These are phyloP conservation scores for Rhineura floridana DNA, from an alignment of 2,113 vertebrate genomes.

Conservation along the genomic window DNA sequence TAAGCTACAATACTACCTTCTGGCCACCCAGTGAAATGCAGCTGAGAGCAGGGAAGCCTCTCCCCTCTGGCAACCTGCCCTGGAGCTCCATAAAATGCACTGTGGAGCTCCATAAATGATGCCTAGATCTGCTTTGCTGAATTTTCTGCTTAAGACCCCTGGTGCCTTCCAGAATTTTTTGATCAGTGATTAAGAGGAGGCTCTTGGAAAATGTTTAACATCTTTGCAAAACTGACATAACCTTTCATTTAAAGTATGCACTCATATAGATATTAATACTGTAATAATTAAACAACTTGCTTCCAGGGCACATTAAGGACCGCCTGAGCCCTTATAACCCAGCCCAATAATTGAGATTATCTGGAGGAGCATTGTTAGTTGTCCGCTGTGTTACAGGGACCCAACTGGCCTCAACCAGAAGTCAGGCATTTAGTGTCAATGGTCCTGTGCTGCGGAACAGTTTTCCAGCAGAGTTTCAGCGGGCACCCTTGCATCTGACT, in stretches of 20 bases:
- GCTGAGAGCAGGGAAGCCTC: neutral
- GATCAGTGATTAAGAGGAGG: neutral
- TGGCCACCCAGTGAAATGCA: neutral
- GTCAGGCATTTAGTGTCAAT: too few species aligned
- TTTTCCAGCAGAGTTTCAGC: too few species aligned
- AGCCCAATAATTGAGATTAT: too few species aligned
- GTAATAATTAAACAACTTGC: too few species aligned
- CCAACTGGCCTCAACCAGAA: too few species aligned
- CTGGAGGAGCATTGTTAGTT: too few species aligned
- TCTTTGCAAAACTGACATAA: neutral
- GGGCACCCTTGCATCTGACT: too few species aligned
- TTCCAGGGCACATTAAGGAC: too few species aligned
- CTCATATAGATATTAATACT: conserved; percentile 22
- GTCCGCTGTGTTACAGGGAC: too few species aligned
- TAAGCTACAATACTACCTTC: neutral
- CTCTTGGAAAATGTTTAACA: conserved; percentile 4
- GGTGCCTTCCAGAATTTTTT: neutral
- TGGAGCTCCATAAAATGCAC: neutral
- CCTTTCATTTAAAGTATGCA: conserved; percentile 49
- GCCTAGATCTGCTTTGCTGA: neutral
- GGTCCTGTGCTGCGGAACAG: too few species aligned
- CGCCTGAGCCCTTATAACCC: too few species aligned
- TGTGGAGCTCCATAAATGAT: too few species aligned
- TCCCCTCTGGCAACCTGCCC: neutral
- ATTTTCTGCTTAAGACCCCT: neutral